These are phyloP conservation scores for Dufourea novaeangliae DNA, from an alignment of 1,140 invertebrate species.

Conservation along the genomic window DNA sequence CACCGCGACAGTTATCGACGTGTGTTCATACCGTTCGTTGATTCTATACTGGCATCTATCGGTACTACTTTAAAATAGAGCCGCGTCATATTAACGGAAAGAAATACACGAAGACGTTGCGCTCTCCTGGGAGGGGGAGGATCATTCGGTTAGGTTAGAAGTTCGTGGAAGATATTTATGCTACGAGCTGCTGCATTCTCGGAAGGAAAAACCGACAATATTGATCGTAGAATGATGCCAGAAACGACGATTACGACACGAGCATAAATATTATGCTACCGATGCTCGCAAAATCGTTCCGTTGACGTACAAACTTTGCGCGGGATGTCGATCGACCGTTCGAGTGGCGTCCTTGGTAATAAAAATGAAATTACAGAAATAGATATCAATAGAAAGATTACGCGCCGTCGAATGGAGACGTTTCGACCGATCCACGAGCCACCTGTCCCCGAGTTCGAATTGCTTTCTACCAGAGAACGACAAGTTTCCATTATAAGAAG, in stretches of 20 bases:
- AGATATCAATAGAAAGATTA: too few species aligned
- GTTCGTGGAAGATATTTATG: constrained; percentile 41
- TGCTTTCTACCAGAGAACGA: neutral
- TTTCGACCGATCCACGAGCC: neutral
- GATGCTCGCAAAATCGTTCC: constrained; percentile 26
- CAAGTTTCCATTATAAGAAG: neutral
- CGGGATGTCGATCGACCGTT: constrained; percentile 21
- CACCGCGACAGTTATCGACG: constrained; percentile 11
- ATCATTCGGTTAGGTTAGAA: neutral
- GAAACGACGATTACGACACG: neutral
- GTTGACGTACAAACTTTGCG: constrained; percentile 47
- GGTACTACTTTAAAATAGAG: constrained; percentile 20
- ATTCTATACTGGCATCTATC: constrained; percentile 9
- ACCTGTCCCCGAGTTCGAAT: neutral
- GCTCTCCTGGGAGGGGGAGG: constrained; percentile 25
- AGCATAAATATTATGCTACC: constrained; percentile 13
- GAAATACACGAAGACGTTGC: constrained; percentile 17
- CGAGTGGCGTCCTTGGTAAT: too few species aligned
- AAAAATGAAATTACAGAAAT: too few species aligned
- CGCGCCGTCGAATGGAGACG: too few species aligned
- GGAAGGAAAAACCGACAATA: constrained; percentile 27
- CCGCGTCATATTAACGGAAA: neutral
- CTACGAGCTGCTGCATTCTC: too few species aligned
- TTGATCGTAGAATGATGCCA: constrained; percentile 16
- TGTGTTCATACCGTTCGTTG: constrained; percentile 5